Base-by-base conservation (phyloP, 2,888 invertebrate genomes). In the Altica lythri region DNA sequence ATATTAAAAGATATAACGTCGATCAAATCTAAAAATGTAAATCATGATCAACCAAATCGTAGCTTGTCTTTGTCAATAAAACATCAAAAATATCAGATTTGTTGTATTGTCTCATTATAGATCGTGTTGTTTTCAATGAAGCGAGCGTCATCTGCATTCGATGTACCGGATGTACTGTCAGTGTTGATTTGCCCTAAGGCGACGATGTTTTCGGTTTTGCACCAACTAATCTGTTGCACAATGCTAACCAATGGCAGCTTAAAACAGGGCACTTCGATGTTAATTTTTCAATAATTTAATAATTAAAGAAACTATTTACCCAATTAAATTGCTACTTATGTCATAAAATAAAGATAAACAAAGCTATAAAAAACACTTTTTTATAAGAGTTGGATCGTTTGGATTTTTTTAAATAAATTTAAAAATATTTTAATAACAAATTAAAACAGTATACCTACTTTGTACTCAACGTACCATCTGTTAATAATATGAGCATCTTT, bases 101-200 rank as follows among this genome's bases (percentile, higher is more conserved):
- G 58, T 61, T 60, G 62, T 63, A 65, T 65, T 68, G 67, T 67
- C n/a, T n/a, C n/a, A n/a, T n/a, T n/a, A n/a, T n/a, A n/a, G n/a
- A n/a, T n/a, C 65, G 61, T 61, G 59, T 53, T 55, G 56, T 59
- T 60, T 59, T 63, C 62, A 62, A 64, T 65, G 64, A 68, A 62
- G 61, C 44, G 57, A 57, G 62, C 66, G 68, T 68, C 68, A 69
- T 68, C 63, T 68, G 69, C 67, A 64, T 62, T 63, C 60, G 62
- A 67, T 64, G 62, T 64, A 65, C 67, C 65, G 68, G 69, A 69
- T 69, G 66, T 64, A 69, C 63, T 68, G 70, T 71, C 70, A 71
- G 71, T 68, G 65, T 67, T 70, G 68, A 68, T 69, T 66, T 67
- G 64, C 60, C 69, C 66, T 59, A 60, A 59, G 65, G 68, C 66